Evolutionary conservation across 2,797 vertebrate species (phyloP), one percentile per base, ranked within the genome.

Genomic region (Acipenser transmontanus): DNA sequence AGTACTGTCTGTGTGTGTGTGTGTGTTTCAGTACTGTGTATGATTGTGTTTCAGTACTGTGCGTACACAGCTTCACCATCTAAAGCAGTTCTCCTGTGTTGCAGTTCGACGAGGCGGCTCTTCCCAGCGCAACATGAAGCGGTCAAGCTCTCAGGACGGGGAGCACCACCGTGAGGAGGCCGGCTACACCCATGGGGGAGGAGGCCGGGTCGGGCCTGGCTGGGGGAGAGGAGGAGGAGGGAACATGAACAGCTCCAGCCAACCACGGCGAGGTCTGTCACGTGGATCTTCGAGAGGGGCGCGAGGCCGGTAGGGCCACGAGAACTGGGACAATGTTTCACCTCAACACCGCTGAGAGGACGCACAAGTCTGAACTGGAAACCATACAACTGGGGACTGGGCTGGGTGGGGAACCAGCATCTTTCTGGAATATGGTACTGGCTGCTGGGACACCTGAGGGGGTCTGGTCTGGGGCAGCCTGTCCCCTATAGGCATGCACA

Each of bases 91-190:
- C 6, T 52, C 50, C 8, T 34, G 12, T 49, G 12, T 8, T 49
- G 64, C 59, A 8, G 49, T 52, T 48, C 14, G 52, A 20, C 49
- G 49, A 9, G 50, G 48, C 7, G 49, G 48, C 60, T 62, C 14
- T 59, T 85, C 86, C 20, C 82, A 87, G 69, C 85, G 90, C 78
- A 78, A 82, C 0, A 75, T 84, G 49, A 91, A 91, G 63, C 86
- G 97, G 79, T 84, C 95, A 64, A 92, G 64, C 71, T 93, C 78
- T 70, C 87, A 88, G 65, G 90, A 92, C 59, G 85, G 87, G 77
- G 88, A 91, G 6, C 88, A 87, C 64, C 92, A 87, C 76, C 89
- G 95, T 77, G 95, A 97, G 0, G 96, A 98, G 20, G 82, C 77
- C 47, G 87, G 93, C 12, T 92, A 94, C 3, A 84, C 50, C 4